These are phyloP conservation scores for Drosophila eugracilis DNA, from an alignment of 1,140 invertebrate species.

Conservation along the genomic window DNA sequence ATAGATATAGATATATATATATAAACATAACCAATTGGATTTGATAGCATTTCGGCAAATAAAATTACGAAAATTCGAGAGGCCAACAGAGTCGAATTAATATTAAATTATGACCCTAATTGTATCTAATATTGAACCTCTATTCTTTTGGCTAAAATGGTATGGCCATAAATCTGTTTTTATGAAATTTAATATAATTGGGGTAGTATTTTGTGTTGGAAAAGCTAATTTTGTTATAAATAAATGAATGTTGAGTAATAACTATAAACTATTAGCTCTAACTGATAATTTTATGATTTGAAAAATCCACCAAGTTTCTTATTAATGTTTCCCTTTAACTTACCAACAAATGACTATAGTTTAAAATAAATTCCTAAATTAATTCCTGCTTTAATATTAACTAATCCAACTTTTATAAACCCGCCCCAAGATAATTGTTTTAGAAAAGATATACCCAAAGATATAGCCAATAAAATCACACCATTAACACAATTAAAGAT, in stretches of 20 bases:
- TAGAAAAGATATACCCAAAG: too few relatives aligned
- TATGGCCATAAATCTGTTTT: conserved; percentile 12
- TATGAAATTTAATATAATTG: too few relatives aligned
- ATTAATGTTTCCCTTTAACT: too few relatives aligned
- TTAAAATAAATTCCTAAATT: too few relatives aligned
- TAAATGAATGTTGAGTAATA: too few relatives aligned
- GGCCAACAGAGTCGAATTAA: neutral
- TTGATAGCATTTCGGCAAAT: neutral
- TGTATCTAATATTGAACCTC: too few relatives aligned
- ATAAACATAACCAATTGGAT: conserved; percentile 1
- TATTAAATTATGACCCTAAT: neutral
- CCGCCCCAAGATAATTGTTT: neutral
- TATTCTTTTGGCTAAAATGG: neutral
- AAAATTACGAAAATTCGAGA: conserved; percentile 12
- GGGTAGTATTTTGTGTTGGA: neutral
- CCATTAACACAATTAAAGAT: conserved; percentile 29
- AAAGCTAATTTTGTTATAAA: neutral
- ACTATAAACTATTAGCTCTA: too few relatives aligned
- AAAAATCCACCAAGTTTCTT: too few relatives aligned
- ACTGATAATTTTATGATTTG: too few relatives aligned
- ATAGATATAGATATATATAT: neutral
- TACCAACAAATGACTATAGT: too few relatives aligned
- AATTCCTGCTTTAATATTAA: too few relatives aligned
- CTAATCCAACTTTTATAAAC: too few relatives aligned
- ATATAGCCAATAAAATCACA: conserved; percentile 29